A percentile compares a stretch with the other conserved stretches of the same genome.
These are phyloP conservation scores for Pimpla rufipes DNA, from an alignment of 2,888 invertebrate genomes.

Conservation along the genomic window DNA sequence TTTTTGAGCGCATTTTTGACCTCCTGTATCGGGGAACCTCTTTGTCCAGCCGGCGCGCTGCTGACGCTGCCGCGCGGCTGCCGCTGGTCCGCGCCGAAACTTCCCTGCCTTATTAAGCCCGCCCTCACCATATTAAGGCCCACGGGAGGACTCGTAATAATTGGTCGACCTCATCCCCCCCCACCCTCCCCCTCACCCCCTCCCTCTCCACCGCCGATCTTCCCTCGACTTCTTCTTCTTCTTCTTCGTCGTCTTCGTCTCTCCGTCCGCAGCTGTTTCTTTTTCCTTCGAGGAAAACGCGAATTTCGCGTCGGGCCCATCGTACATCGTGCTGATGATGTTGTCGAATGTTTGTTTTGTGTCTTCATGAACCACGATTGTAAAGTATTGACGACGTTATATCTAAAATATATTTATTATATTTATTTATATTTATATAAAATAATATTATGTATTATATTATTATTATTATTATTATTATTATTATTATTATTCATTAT, in stretches of 20 bases:
- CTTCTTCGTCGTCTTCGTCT: constrained; percentile 21
- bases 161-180: constrained; percentile 68
- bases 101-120: constrained; percentile 84
- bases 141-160: constrained; percentile 72
- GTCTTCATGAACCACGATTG: not conserved
- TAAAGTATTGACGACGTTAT: too few species aligned
- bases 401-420: too few species aligned
- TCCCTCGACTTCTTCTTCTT: constrained; percentile 14
- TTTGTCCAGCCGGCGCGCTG: constrained; percentile 61
- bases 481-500: too few species aligned
- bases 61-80: too few species aligned
- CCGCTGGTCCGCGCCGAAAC: constrained; percentile 80
- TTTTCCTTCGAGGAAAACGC: constrained; percentile 36
- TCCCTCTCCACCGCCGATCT: constrained; percentile 41
- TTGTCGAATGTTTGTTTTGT: constrained; percentile 5
- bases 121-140: constrained; percentile 84
- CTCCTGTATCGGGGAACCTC: constrained; percentile 83
- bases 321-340: constrained; percentile 3
- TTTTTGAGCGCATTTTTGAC: constrained; percentile 86
- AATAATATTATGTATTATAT: too few species aligned
- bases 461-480: too few species aligned
- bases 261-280: not conserved
- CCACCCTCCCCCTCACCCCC: constrained; percentile 52
- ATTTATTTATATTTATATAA: too few species aligned
- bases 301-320: constrained; percentile 21